Percentiles rank a stretch among this genome's conserved stretches.
Evolutionary conservation across 2,797 vertebrate species (phyloP).

Genomic region (Darevskia mixta): DNA sequence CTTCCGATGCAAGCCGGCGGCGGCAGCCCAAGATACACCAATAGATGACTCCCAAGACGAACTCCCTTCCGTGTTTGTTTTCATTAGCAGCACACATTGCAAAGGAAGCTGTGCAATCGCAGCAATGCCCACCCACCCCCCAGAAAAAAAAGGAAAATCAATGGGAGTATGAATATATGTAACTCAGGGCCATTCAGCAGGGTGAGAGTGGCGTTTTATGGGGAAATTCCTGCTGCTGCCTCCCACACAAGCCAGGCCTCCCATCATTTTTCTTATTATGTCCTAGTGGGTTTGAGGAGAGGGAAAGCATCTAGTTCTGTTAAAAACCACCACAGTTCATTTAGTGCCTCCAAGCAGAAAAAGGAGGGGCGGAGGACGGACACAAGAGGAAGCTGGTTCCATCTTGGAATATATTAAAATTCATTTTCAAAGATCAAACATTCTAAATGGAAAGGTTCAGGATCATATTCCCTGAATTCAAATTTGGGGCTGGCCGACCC

Average conservation of each 20-base stretch:
- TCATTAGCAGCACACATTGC: slow-evolving; percentile 13
- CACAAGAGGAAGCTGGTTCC: background rate
- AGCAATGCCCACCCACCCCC: background rate
- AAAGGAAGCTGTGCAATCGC: background rate
- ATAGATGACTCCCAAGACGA: slow-evolving; percentile 12
- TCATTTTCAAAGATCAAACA: background rate
- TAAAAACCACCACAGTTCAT: background rate
- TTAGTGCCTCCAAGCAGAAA: background rate
- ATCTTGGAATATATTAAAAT: background rate
- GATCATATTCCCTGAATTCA: background rate
- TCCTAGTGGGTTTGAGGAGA: background rate
- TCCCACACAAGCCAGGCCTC: rapidly evolving
- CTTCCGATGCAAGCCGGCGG: slow-evolving; percentile 29
- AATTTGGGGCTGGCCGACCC: background rate
- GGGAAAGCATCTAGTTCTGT: background rate
- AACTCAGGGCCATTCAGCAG: background rate
- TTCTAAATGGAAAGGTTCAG: background rate
- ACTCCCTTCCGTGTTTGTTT: background rate
- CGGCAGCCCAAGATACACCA: slow-evolving; percentile 33
- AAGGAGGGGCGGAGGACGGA: background rate
- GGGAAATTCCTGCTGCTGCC: background rate
- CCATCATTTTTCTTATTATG: background rate
- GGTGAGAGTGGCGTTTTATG: background rate
- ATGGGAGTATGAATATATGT: background rate
- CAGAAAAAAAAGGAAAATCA: slow-evolving; percentile 14